Base-by-base conservation (phyloP, 35 echinoderm and acorn worm species). In the Heliocidaris tuberculata region DNA sequence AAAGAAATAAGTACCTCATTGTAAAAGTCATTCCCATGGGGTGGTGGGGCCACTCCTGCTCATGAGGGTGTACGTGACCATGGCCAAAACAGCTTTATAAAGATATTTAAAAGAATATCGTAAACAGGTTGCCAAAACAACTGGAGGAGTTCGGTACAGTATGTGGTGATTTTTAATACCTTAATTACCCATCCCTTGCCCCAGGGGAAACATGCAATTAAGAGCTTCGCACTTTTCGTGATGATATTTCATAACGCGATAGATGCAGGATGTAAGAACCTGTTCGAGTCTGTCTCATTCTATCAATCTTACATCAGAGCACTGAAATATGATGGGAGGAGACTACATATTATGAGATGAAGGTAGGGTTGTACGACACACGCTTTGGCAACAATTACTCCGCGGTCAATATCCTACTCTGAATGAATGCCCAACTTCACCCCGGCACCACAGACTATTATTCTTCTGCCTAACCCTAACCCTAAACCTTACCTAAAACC, bases 161-260 rank as follows among this genome's bases (percentile, higher is more conserved):
- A 78, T 78, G 65, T 78, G 65, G 65, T 78, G 65, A 19, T 78
- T 78, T 42, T 78, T 78, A 78, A 78, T 78, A 78, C 65, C 27
- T 78, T 78, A 78, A 78, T 78, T 78, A 78, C 65, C 65, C 7
- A 6, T 78, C 65, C 65, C 65, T 8, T 78, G 65, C 65, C 65
- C 35, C 65, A 78, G 65, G 65, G 65, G 65, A 78, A 78, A 78
- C 4, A 19, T 78, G 65, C 65, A 78, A 78, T 78, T 78, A 78
- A 78, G 65, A 78, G 65, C 65, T 78, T 78, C 65, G 65, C 65
- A 78, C 65, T 78, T 78, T 78, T 78, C 65, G 65, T 78, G 65
- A n/a, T 78, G 65, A 78, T 78, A 29, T 78, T 78, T 78, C 65
- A 78, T 78, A 78, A 78, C 4, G 65, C 65, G 65, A 21, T 78